Evolutionary conservation across 2,113 vertebrate genomes (phyloP).

Genomic region (Percopsis transmontana): DNA sequence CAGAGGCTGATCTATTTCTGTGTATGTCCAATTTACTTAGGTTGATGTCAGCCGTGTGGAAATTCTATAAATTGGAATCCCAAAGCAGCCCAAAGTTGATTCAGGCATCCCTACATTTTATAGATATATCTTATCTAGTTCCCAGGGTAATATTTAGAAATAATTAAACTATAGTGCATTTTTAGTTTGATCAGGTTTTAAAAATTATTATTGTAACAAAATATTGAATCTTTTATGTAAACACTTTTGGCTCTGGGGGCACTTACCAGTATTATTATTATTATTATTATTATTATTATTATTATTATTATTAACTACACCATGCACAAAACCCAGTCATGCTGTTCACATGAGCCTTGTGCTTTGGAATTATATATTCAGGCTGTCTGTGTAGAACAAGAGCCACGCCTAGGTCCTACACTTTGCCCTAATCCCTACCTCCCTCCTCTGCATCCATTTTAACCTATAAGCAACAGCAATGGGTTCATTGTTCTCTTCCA

Average conservation of each 20-base stretch:
- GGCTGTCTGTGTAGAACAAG: conserved; percentile 29
- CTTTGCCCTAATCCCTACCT: conserved; percentile 65
- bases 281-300: not conserved
- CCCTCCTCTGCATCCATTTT: conserved; percentile 32
- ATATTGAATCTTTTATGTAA: too few species aligned
- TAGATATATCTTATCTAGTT: too few species aligned
- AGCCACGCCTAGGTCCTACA: conserved; percentile 57
- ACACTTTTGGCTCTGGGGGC: not conserved
- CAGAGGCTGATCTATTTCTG: too few species aligned
- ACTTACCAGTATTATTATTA: not conserved
- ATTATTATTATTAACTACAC: not conserved
- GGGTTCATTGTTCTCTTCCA: conserved; percentile 72
- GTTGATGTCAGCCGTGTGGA: too few species aligned
- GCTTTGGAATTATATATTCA: conserved; percentile 29
- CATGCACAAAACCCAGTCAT: conserved; percentile 19
- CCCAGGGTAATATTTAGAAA: too few species aligned
- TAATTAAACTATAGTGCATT: too few species aligned
- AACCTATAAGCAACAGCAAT: conserved; percentile 70
- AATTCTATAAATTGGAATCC: too few species aligned
- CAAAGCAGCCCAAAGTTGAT: too few species aligned
- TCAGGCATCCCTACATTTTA: too few species aligned
- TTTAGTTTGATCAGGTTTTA: too few species aligned
- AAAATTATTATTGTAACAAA: too few species aligned
- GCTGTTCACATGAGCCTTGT: conserved; percentile 43
- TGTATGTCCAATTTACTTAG: too few species aligned